These are phyloP conservation scores for Apis laboriosa DNA, from an alignment of 1,140 invertebrate genomes.

Conservation along the genomic window DNA sequence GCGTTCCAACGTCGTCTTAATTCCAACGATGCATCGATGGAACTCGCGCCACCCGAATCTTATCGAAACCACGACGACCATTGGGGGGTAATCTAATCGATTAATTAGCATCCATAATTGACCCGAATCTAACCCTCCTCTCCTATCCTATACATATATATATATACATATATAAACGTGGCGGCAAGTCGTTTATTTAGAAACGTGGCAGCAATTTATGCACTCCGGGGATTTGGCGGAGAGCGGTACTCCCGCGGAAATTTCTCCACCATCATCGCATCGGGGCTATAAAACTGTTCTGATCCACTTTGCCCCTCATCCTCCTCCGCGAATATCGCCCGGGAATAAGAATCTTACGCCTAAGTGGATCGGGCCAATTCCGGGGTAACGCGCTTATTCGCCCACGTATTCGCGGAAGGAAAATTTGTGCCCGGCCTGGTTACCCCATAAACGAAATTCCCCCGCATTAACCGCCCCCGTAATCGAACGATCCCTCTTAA, in stretches of 20 bases:
- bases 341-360: constrained; percentile 20
- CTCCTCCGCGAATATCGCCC: constrained; percentile 21
- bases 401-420: background rate
- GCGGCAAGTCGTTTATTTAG: background rate
- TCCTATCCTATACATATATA: too few relatives aligned
- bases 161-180: background rate
- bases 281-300: constrained; percentile 23
- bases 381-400: constrained; percentile 24
- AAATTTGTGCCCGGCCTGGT: background rate
- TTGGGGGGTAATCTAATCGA: constrained; percentile 25
- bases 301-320: constrained; percentile 42
- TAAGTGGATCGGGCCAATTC: constrained; percentile 49
- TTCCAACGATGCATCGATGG: constrained; percentile 18
- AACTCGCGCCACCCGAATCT: background rate
- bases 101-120: constrained; percentile 17
- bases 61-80: constrained; percentile 30
- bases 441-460: constrained; percentile 1
- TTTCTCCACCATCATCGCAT: constrained; percentile 15
- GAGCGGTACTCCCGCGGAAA: background rate
- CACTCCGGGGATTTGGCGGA: background rate
- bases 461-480: background rate
- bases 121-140: background rate
- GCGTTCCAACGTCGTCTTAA: constrained; percentile 26
- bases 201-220: background rate
- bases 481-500: background rate